These are phyloP conservation scores for Heterochromis multidens DNA, from an alignment of 2,113 vertebrate species.

Conservation along the genomic window DNA sequence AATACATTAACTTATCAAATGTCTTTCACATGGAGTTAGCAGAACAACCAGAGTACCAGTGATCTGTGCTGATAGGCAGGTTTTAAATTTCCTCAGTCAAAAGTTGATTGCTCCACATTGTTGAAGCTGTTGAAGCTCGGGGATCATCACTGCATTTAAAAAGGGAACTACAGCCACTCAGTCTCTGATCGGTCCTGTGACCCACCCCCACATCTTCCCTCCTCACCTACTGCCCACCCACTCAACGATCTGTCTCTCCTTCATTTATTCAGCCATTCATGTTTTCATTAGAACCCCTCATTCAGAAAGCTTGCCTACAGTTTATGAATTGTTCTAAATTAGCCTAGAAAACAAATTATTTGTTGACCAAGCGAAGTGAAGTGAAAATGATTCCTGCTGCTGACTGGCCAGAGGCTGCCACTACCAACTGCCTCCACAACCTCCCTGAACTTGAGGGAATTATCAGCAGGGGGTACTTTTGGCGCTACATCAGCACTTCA, in stretches of 20 bases:
- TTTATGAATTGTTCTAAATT: conserved; percentile 17
- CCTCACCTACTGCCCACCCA: conserved; percentile 6
- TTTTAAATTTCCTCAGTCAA: not conserved
- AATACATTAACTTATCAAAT: not conserved
- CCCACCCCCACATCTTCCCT: not conserved
- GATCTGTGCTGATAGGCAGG: not conserved
- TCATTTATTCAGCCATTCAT: not conserved
- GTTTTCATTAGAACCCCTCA: not conserved
- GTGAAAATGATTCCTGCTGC: not conserved
- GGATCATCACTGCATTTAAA: not conserved
- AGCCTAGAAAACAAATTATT: conserved; percentile 21
- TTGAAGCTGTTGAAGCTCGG: not conserved
- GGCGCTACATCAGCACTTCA: not conserved
- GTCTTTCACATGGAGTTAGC: not conserved
- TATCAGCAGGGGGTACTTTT: not conserved
- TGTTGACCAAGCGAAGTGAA: conserved; percentile 9
- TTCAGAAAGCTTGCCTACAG: not conserved
- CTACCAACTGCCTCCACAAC: not conserved
- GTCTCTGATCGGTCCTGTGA: not conserved
- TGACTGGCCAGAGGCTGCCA: not conserved
- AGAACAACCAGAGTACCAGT: not conserved
- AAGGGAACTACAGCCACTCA: not conserved
- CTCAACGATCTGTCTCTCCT: conserved; percentile 15
- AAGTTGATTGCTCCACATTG: not conserved
- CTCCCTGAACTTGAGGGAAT: not conserved